Percentiles rank a stretch among this genome's conserved stretches.
Conservation (phyloP, 2,797 vertebrate species). For the Neostethus bicornis region DNA sequence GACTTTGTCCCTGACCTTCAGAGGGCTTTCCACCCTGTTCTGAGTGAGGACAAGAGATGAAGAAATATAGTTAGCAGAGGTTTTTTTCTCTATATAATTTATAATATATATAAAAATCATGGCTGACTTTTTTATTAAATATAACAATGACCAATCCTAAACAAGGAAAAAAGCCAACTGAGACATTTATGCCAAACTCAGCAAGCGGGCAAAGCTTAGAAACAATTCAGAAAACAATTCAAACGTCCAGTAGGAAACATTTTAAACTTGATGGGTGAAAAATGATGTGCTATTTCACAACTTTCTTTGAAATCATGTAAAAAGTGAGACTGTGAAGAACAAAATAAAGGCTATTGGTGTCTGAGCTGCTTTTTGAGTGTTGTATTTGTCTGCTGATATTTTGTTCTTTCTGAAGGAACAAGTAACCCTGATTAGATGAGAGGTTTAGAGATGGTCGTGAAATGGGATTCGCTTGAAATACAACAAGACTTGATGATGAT, state of each 20-base stretch:
- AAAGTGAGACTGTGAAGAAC: neutral
- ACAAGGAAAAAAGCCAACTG: neutral
- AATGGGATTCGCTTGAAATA: too few species aligned
- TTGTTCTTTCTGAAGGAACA: neutral
- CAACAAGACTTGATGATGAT: too few species aligned
- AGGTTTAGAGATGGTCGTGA: neutral
- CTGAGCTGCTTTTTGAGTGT: neutral
- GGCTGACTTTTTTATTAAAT: conserved; percentile 21
- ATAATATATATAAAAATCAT: conserved; percentile 7
- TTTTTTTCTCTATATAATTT: too few species aligned
- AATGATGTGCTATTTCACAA: neutral
- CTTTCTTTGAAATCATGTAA: neutral
- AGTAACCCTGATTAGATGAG: neutral
- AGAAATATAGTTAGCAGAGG: neutral
- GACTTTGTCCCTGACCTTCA: too few species aligned
- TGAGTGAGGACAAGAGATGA: neutral
- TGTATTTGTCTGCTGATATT: neutral
- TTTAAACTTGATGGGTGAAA: neutral
- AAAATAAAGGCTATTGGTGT: neutral
- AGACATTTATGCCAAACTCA: conserved; percentile 6
- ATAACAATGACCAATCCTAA: conserved; percentile 11
- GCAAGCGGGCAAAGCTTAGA: conserved; percentile 1
- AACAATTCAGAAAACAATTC: neutral
- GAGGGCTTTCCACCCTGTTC: too few species aligned
- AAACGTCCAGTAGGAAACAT: neutral